Percentiles rank a stretch among this genome's conserved stretches.
These are phyloP conservation scores for Apamea crenata DNA, from an alignment of 2,888 invertebrate species.

Conservation along the genomic window DNA sequence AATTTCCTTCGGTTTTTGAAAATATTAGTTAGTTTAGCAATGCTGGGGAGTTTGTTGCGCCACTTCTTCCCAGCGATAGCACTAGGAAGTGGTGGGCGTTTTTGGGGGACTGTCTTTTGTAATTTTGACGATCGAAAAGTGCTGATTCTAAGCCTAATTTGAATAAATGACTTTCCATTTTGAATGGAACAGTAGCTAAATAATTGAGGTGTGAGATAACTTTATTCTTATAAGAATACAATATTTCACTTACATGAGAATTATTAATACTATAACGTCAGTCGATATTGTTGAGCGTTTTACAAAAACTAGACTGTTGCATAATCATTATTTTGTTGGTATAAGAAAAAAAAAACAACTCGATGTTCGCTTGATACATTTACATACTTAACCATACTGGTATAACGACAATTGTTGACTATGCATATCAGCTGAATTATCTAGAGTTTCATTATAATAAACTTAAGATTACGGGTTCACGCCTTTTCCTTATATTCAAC, in stretches of 20 bases:
- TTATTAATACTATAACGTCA: too few species aligned
- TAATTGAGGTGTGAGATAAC: not conserved
- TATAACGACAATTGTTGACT: conserved; percentile 12
- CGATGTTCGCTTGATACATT: not conserved
- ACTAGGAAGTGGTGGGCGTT: too few species aligned
- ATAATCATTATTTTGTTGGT: not conserved
- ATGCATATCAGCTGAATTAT: conserved; percentile 40
- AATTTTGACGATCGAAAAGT: too few species aligned
- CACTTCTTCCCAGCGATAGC: too few species aligned
- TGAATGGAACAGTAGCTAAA: not conserved
- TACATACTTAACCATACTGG: not conserved
- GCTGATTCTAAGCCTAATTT: too few species aligned
- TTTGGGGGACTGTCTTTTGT: too few species aligned
- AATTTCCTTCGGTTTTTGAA: not conserved
- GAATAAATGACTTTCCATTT: too few species aligned
- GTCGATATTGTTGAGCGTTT: too few species aligned
- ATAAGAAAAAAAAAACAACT: not conserved
- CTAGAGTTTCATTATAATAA: conserved; percentile 51
- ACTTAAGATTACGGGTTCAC: conserved; percentile 40
- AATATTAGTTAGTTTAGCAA: not conserved
- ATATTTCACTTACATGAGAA: too few species aligned
- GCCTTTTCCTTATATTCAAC: conserved; percentile 43
- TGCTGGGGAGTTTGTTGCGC: too few species aligned
- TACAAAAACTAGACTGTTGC: not conserved
- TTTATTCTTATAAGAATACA: too few species aligned